Base-by-base conservation (phyloP, 92 coral and sea anemone species). In the Porites evermanni region DNA sequence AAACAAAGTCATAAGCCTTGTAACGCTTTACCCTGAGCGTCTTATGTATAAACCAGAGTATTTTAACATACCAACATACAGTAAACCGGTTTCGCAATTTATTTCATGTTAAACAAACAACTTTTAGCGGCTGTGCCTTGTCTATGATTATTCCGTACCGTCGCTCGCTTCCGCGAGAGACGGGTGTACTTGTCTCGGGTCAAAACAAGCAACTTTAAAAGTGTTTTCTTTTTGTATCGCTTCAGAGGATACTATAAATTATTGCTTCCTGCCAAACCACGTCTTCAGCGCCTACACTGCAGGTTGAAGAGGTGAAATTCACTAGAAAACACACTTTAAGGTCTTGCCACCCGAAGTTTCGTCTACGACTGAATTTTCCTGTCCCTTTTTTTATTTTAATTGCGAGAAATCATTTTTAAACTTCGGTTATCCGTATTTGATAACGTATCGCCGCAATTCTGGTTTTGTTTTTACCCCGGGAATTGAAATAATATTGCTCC, bases 61-160 rank as follows among this genome's bases (percentile, higher is more conserved):
- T 23, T 73, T 64, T 74, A 47, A 54, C 73, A 59, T 65, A 67
- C 58, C 85, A 68, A 68, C 75, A 20, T 67, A 19, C 73, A 52
- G 67, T 21, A 26, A 67, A 53, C 76, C 76, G 66, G 85, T 83
- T 72, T 83, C 47, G 67, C 52, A 75, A 83, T 83, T 74, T 79
- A 79, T 64, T 66, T 52, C 20, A 63, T 65, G 80, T 83, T 83
- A 83, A 83, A 83, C 80, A 83, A 83, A 83, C 80, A 83, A 23
- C 24, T 74, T 72, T 26, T 72, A 8, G 74, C 76, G 65, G 29
- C 73, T 74, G 80, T 65, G 79, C 12, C 73, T 60, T 53, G 50
- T 74, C 10, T 50, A 6, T 69, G 74, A 24, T 69, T 6, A 38
- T 64, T 77, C 29, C 21, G 20, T 77, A 14, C 70, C 47, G 47